Evolutionary conservation across 2,113 vertebrate species (phyloP).

Genomic region (Tyrannus savana): DNA sequence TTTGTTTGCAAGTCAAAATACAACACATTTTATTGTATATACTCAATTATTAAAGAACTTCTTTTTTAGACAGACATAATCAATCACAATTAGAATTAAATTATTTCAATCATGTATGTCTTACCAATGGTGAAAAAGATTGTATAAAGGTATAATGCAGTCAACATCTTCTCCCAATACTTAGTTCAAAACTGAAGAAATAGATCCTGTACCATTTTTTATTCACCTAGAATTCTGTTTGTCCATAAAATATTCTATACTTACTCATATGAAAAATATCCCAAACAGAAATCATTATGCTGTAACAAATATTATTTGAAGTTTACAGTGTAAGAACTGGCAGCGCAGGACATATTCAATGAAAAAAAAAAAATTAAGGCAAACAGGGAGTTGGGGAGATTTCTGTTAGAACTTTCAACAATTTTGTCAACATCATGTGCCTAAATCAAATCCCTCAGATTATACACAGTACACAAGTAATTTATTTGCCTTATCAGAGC

Average conservation of each 20-base stretch:
- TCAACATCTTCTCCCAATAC: background rate
- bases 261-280: background rate
- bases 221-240: background rate
- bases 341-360: background rate
- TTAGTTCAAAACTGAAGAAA: background rate
- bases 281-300: background rate
- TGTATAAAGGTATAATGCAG: background rate
- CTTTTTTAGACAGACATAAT: background rate
- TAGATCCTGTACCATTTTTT: background rate
- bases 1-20: background rate
- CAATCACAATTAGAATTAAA: background rate
- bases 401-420: background rate
- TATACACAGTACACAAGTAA: background rate
- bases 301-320: background rate
- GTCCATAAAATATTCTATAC: background rate
- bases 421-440: background rate
- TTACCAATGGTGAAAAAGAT: background rate
- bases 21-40: background rate
- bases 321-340: background rate
- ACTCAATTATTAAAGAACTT: background rate
- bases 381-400: background rate
- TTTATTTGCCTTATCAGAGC: slow-evolving; percentile 23
- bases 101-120: background rate
- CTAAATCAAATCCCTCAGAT: background rate
- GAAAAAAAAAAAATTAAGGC: background rate